Percentiles rank a stretch among this genome's conserved stretches.
Evolutionary conservation across 1,140 invertebrate genomes (phyloP).

Genomic region (Hylaeus anthracinus): DNA sequence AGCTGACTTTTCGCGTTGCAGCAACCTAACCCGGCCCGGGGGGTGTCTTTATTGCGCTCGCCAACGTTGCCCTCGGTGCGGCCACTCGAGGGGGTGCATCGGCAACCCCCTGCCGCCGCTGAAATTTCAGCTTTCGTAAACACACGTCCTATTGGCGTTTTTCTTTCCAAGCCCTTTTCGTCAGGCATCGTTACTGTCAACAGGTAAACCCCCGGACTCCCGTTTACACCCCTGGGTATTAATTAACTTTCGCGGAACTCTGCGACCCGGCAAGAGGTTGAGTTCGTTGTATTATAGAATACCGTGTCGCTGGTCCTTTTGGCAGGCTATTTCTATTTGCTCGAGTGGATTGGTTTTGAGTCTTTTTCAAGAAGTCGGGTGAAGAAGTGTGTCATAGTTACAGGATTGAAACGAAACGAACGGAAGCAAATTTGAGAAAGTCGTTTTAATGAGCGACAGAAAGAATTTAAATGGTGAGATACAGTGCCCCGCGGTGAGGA

Average conservation of each 20-base stretch:
- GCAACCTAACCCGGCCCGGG: background rate
- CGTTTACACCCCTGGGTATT: constrained; percentile 24
- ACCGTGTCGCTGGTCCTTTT: background rate
- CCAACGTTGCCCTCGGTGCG: constrained; percentile 30
- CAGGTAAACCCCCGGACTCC: constrained; percentile 25
- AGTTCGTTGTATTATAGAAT: background rate
- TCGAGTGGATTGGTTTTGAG: background rate
- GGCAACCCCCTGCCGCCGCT: background rate
- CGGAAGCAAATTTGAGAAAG: no score
- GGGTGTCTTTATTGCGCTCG: constrained; percentile 49
- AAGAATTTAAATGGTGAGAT: no score
- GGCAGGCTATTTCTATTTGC: constrained; percentile 10
- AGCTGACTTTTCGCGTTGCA: constrained; percentile 43
- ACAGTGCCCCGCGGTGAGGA: no score
- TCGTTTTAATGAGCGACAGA: no score
- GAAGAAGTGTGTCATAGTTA: no score
- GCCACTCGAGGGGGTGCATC: constrained; percentile 20
- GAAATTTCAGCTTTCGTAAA: constrained; percentile 46
- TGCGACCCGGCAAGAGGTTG: background rate
- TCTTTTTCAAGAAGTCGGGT: background rate
- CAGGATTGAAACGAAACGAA: background rate
- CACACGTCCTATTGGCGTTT: constrained; percentile 43
- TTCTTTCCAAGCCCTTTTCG: constrained; percentile 37
- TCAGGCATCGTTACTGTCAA: constrained; percentile 42
- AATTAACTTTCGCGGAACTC: constrained; percentile 44